phyloP scores from a whole-genome alignment of 2,797 vertebrate genomes.

The Takifugu rubripes region DNA sequence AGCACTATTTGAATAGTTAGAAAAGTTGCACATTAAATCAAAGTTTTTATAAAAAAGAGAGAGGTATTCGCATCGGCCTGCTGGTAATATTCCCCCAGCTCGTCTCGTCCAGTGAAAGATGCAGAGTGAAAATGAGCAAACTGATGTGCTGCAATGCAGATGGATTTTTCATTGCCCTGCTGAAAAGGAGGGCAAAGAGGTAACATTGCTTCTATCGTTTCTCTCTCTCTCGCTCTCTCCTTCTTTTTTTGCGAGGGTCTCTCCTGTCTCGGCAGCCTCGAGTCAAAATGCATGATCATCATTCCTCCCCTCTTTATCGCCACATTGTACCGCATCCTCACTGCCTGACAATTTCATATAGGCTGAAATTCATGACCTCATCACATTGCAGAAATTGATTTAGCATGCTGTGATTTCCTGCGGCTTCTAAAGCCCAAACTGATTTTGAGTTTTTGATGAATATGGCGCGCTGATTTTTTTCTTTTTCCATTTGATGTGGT shows the following conservation, averaged over 20 bases:
- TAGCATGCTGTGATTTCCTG: conserved; percentile 67
- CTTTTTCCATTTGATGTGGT: conserved; percentile 51
- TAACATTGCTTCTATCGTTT: conserved; percentile 51
- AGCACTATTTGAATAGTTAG: not conserved
- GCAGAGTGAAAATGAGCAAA: conserved; percentile 50
- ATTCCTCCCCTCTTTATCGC: conserved; percentile 64
- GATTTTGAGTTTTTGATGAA: conserved; percentile 60
- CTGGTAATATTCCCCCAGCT: conserved; percentile 27
- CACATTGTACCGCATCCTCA: conserved; percentile 51
- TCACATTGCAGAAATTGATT: conserved; percentile 75
- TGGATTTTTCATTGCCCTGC: conserved; percentile 68
- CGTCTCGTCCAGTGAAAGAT: conserved; percentile 44
- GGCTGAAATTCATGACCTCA: conserved; percentile 72
- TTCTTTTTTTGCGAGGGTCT: conserved; percentile 36
- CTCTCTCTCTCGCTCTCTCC: not conserved
- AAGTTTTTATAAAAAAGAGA: conserved; percentile 1
- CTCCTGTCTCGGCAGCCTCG: conserved; percentile 61
- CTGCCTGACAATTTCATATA: conserved; percentile 66
- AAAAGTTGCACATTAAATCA: conserved; percentile 9
- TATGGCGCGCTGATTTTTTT: conserved; percentile 46
- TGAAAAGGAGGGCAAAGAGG: conserved; percentile 55
- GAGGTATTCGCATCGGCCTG: too few relatives aligned
- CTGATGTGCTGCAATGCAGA: conserved; percentile 72
- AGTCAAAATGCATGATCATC: conserved; percentile 72
- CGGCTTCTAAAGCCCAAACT: conserved; percentile 49